Evolutionary conservation across 2,113 vertebrate species (phyloP), one percentile per base, ranked within the genome.

Genomic region (Machaerirhynchus nigripectus): DNA sequence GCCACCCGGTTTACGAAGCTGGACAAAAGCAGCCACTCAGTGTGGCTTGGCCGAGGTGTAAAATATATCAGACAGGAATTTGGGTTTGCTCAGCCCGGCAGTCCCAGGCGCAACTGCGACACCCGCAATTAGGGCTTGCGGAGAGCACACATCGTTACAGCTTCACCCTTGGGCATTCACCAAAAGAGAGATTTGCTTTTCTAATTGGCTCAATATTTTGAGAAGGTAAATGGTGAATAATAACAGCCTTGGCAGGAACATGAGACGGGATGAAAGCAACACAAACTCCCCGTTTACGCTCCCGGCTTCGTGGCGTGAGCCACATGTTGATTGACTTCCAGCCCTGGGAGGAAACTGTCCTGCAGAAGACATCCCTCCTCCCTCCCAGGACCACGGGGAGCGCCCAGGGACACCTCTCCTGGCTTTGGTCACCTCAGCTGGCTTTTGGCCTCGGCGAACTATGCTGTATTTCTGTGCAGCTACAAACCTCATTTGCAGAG

Each of bases 181-280:
- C 91, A 91, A 84, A 81, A 59, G 89, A 78, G 77, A 86, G 94
- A 84, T 95, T 94, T 95, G 87, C 68, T 93, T 90, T 94, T 87
- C 90, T 96, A 95, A 96, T 95, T 92, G 88, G 90, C 82, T 96
- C 90, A 94, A 95, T 93, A 94, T 93, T 92, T 97, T 92, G 88
- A 91, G 92, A 93, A 92, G 89, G 93, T 94, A 93, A 96, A 90
- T 50, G 92, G 81, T 90, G 95, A 96, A 95, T 91, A 95, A 90
- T 52, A 93, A 89, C 81, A 95, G 85, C 87, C 90, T 88, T 40
- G 15, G 95, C 80, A 96, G 91, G 85, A 93, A 84, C 74, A 22
- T 10, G 81, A 95, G 92, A 86, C 11, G 10, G 86, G 91, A 95
- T 84, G 85, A 91, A 96, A 95, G 92, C 73, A 81, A 75, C 4